Evolutionary conservation across 2,888 invertebrate genomes (phyloP).

Genomic region (Drosophila subsilvestris): DNA sequence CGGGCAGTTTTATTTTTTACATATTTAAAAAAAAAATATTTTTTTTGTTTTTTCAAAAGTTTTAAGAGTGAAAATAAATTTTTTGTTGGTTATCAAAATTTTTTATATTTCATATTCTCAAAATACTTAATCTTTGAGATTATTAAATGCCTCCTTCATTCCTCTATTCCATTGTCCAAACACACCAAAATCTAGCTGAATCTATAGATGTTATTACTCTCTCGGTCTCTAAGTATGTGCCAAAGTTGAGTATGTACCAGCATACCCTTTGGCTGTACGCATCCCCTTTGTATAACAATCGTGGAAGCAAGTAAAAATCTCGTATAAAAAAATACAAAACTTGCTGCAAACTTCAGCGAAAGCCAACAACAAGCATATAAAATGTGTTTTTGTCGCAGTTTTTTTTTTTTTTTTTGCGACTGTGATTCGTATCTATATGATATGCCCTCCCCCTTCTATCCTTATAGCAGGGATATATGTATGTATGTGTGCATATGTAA

Average conservation of each 20-base stretch:
- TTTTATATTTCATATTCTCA: no score
- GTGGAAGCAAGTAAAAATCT: slow-evolving; percentile 24
- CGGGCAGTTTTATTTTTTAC: no score
- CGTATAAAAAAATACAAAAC: slow-evolving; percentile 51
- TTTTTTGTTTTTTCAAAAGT: no score
- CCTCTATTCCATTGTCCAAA: neutral
- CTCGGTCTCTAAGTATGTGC: no score
- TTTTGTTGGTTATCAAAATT: no score
- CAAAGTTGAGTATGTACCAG: neutral
- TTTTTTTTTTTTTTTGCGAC: neutral
- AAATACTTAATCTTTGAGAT: no score
- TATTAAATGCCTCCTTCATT: no score
- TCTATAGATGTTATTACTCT: neutral
- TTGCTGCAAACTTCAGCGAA: slow-evolving; percentile 66
- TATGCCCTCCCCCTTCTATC: neutral
- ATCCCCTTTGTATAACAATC: neutral
- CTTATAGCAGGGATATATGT: slow-evolving; percentile 19
- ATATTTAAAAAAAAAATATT: no score
- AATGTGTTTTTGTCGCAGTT: slow-evolving; percentile 57
- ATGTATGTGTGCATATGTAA: slow-evolving; percentile 27
- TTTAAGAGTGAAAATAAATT: no score
- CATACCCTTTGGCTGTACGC: neutral
- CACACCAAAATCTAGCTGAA: neutral
- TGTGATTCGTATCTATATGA: neutral
- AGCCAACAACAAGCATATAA: slow-evolving; percentile 75